Base-by-base conservation (phyloP, 1,140 invertebrate species). In the Calliopsis andreniformis region DNA sequence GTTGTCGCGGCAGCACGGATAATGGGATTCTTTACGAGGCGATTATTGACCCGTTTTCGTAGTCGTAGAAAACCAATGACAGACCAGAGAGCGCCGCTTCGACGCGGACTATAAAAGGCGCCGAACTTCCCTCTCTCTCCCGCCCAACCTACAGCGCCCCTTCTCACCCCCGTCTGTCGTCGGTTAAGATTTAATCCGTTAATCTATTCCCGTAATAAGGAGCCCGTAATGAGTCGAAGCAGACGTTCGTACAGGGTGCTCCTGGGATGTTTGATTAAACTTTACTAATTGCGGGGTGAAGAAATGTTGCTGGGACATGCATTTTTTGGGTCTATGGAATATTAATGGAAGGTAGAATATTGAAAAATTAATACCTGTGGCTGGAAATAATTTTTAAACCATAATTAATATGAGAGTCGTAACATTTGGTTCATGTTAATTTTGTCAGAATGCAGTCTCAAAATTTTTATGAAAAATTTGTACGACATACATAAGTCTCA, bases 141-240 rank as follows among this genome's bases (percentile, higher is more conserved):
- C 30, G 58, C n/a, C 30, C 6, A 30, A 58, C 12, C n/a, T 20
- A 49, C 39, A 12, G 16, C 61, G 14, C 45, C 55, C 53, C 59
- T 0, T 32, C 39, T 47, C 71, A 64, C 39, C 63, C 64, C 69
- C 45, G 80, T 71, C 79, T 72, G 70, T 71, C 82, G 67, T 59
- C 70, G 71, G 76, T 83, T 83, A 83, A 83, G 82, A 83, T 83
- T 83, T 85, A 87, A 86, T 87, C 84, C 84, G 78, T 80, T 82
- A 86, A 84, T 87, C 86, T 87, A 83, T 83, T 59, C 80, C 72
- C 49, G 76, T 83, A 83, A 83, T 83, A 85, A 87, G 86, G 82
- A 87, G 85, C 83, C 86, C 80, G 82, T 86, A 86, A 87, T 86
- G 86, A 87, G 84, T 84, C 78, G 78, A 80, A 73, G 80, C 78